phyloP scores from a whole-genome alignment of 2,797 vertebrate genomes.

The Brotogeris chrysoptera region DNA sequence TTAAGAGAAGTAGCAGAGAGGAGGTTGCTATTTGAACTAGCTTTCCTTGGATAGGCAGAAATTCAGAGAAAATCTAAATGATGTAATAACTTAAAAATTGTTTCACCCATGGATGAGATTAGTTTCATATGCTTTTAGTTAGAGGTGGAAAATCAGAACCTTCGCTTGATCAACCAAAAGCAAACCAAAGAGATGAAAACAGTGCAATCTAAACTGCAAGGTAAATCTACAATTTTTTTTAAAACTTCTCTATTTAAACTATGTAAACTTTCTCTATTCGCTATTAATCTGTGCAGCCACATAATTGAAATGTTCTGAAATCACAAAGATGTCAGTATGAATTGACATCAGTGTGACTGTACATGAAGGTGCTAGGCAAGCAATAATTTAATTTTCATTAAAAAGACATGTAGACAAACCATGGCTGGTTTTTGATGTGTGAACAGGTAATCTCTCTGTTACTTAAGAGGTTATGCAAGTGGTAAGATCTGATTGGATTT shows the following conservation, averaged over 20 bases:
- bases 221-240: constrained; percentile 68
- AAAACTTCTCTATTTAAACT: background rate
- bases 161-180: constrained; percentile 88
- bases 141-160: constrained; percentile 91
- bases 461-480: background rate
- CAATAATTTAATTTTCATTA: background rate
- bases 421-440: background rate
- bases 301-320: background rate
- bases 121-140: constrained; percentile 81
- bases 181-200: constrained; percentile 88
- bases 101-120: background rate
- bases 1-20: background rate
- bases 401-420: background rate
- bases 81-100: background rate
- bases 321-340: background rate
- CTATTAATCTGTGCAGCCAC: background rate
- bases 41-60: background rate
- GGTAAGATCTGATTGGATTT: background rate
- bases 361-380: background rate
- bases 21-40: background rate
- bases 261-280: background rate
- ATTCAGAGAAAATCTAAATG: background rate
- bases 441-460: background rate
- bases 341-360: background rate
- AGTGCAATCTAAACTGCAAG: constrained; percentile 87